Percentiles rank a stretch among this genome's conserved stretches.
Conservation (phyloP, 35 echinoderm and acorn worm genomes). For the Ophioderma brevispina region DNA sequence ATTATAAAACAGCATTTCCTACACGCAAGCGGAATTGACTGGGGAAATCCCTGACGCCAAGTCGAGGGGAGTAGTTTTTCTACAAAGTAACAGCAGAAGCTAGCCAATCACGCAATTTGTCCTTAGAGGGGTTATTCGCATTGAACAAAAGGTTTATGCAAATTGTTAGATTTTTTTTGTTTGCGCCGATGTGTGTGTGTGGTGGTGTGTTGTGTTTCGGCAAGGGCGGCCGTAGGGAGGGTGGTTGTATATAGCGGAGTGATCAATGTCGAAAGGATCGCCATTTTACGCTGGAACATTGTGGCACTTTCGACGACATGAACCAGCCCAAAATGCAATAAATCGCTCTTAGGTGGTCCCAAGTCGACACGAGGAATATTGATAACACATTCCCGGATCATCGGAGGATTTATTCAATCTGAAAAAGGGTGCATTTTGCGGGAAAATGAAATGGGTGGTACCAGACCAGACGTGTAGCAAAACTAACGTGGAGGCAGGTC, state of each 20-base stretch:
- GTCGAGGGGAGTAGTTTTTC: neutral
- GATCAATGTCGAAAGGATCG: slow-evolving; percentile 23
- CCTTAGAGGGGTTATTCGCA: slow-evolving; percentile 37
- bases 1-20: too few relatives aligned
- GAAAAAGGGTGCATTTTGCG: neutral
- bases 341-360: neutral
- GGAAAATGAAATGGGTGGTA: slow-evolving; percentile 8
- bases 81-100: neutral
- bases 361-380: neutral
- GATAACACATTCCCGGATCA: neutral
- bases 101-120: slow-evolving; percentile 31
- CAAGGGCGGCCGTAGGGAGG: neutral
- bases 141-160: slow-evolving; percentile 27
- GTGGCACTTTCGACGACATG: neutral
- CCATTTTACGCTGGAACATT: neutral
- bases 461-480: slow-evolving; percentile 4
- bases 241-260: neutral
- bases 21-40: neutral
- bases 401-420: neutral
- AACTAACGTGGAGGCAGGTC: slow-evolving; percentile 3
- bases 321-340: neutral
- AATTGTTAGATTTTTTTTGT: neutral
- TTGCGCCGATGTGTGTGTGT: slow-evolving; percentile 19
- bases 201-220: neutral
- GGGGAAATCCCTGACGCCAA: neutral